Base-by-base conservation (phyloP, 2,888 invertebrate species). In the Panopea generosa region DNA sequence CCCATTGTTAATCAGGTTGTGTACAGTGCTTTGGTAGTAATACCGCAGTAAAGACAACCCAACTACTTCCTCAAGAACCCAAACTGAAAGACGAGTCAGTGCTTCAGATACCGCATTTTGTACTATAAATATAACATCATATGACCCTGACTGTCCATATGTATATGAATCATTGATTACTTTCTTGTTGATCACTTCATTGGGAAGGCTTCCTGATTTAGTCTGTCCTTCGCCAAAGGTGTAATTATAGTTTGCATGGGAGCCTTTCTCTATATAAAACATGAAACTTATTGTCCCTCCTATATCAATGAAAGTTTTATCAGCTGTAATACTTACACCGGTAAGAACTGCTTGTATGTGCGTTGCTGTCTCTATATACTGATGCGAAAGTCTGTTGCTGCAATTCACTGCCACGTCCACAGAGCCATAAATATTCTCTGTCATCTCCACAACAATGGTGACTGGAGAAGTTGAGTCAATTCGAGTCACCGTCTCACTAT, bases 1-100 rank as follows among this genome's bases (percentile, higher is more conserved):
- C n/a, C 87, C 87, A n/a, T 72, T 63, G 27, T 69, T 75, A n/a
- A 79, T 50, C 1, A 55, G 59, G 18, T 70, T 68, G 24, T 65
- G 74, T 9, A 56, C 45, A 49, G 86, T 81, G 9, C 84, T 80
- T 22, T 78, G 66, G 52, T 73, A 69, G 55, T 85, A 87, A 65
- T 65, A 83, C 26, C 77, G 55, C 0, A 50, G 55, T 3, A 83
- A 18, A 7, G 61, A 61, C 22, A 87, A 52, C n/a, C 83, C 87
- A 18, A 55, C 66, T 1, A 87, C 66, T 52, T 84, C 73, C 26
- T 85, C 82, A 26, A 87, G 56, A 24, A 84, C 84, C 52, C 79
- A 74, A 14, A 87, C 60, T 1, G 57, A 59, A 2, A 61, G 11
- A 7, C 40, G 38, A 2, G 53, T 57, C 11, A 40, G 38, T 22